phyloP scores from a whole-genome alignment of 2,797 vertebrate genomes.

The Danio kyathit region DNA sequence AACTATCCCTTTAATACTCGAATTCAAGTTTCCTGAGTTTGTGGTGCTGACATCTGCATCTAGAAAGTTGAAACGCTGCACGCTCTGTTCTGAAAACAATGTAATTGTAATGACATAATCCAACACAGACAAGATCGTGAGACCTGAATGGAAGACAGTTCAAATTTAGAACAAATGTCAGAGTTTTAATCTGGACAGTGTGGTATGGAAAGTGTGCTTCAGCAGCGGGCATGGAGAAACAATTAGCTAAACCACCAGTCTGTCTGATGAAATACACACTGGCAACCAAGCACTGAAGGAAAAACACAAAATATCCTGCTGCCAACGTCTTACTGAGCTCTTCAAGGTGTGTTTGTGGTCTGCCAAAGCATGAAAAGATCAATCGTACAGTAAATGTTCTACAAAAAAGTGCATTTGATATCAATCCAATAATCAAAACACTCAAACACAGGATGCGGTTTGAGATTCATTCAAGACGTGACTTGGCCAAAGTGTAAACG shows the following conservation, averaged over 20 bases:
- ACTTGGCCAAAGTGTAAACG: slow-evolving; percentile 15
- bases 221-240: slow-evolving; percentile 5
- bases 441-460: slow-evolving; percentile 2
- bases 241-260: slow-evolving; percentile 11
- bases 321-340: neutral
- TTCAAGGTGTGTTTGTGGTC: neutral
- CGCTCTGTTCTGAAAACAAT: slow-evolving; percentile 42
- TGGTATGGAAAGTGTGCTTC: slow-evolving; percentile 52
- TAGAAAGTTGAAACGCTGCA: slow-evolving; percentile 3
- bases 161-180: slow-evolving; percentile 54
- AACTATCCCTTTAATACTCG: neutral
- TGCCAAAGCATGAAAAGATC: neutral
- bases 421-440: slow-evolving; percentile 1
- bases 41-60: neutral
- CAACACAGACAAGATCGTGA: slow-evolving; percentile 51
- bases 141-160: slow-evolving; percentile 34
- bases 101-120: slow-evolving; percentile 54
- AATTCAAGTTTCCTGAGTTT: neutral
- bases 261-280: neutral
- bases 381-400: neutral
- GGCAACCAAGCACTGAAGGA: neutral
- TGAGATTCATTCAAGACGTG: slow-evolving; percentile 8
- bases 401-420: neutral
- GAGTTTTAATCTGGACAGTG: slow-evolving; percentile 45
- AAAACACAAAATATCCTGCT: neutral